Conservation (phyloP, 2,888 invertebrate genomes). For the Heterodera filipjevi region DNA sequence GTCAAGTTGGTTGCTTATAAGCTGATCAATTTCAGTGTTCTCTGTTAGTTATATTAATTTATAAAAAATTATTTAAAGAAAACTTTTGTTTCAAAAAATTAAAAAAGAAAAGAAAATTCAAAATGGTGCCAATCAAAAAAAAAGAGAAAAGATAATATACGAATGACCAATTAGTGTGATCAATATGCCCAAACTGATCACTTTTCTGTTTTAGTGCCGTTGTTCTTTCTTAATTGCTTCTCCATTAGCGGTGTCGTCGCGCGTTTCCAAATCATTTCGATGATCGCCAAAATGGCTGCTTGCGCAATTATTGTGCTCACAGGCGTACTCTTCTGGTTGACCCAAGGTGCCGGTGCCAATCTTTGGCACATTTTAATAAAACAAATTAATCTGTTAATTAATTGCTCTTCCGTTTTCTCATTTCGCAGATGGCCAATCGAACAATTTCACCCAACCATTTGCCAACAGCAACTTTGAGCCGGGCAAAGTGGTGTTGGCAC, state of each 20-base stretch:
- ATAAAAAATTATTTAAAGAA: neutral
- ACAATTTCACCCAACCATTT: conserved; percentile 47
- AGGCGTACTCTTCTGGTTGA: conserved; percentile 54
- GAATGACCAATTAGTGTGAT: too few species aligned
- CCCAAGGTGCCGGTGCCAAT: conserved; percentile 35
- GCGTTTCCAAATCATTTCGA: conserved; percentile 60
- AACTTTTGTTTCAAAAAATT: too few species aligned
- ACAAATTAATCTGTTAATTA: neutral
- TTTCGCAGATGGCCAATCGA: conserved; percentile 21
- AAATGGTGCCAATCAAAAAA: too few species aligned
- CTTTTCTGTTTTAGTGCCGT: conserved; percentile 48
- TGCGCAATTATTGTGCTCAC: conserved; percentile 55
- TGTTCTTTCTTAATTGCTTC: conserved; percentile 63
- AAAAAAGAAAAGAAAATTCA: too few species aligned
- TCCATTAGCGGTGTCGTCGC: conserved; percentile 60
- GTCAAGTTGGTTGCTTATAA: conserved; percentile 9
- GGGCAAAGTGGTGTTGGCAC: conserved; percentile 50
- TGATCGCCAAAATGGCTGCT: conserved; percentile 56
- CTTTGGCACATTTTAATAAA: too few species aligned
- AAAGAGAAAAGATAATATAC: too few species aligned
- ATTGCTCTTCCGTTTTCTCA: neutral
- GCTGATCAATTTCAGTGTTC: conserved; percentile 16
- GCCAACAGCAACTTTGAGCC: conserved; percentile 31
- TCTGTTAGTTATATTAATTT: neutral
- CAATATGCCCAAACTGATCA: too few species aligned